Conservation (phyloP, 1,140 invertebrate genomes). For the Trigoniulus corallinus region DNA sequence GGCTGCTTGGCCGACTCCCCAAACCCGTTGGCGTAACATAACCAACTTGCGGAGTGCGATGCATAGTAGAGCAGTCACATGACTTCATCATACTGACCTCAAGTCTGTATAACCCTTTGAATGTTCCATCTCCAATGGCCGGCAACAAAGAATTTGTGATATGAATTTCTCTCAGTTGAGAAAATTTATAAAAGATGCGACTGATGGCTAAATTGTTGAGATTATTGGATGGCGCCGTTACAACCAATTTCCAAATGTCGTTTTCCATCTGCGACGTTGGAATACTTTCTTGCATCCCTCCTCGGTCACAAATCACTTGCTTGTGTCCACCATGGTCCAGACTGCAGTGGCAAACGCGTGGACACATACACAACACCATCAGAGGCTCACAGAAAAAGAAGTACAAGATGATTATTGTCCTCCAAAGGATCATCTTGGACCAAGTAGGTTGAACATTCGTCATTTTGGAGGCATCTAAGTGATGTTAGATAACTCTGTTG, state of each 20-base stretch:
- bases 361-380: constrained; percentile 11
- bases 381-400: neutral
- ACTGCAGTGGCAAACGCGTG: constrained; percentile 20
- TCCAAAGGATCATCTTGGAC: too few species aligned
- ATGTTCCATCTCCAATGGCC: constrained; percentile 56
- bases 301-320: constrained; percentile 31
- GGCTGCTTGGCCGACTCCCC: too few species aligned
- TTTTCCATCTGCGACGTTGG: constrained; percentile 39
- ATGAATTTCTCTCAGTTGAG: constrained; percentile 48
- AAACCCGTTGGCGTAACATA: too few species aligned
- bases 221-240: constrained; percentile 42
- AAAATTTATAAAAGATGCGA: constrained; percentile 47
- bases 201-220: constrained; percentile 53
- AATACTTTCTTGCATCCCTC: constrained; percentile 38
- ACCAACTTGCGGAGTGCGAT: too few species aligned
- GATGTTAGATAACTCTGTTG: too few species aligned
- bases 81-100: neutral
- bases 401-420: neutral
- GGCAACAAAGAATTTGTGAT: constrained; percentile 57
- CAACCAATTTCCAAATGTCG: constrained; percentile 44
- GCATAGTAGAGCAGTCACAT: too few species aligned
- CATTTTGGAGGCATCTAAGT: too few species aligned
- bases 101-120: constrained; percentile 47
- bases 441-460: too few species aligned
- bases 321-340: constrained; percentile 20